phyloP scores from a whole-genome alignment of 2,888 invertebrate species.

The Cryptocephalus moraei region DNA sequence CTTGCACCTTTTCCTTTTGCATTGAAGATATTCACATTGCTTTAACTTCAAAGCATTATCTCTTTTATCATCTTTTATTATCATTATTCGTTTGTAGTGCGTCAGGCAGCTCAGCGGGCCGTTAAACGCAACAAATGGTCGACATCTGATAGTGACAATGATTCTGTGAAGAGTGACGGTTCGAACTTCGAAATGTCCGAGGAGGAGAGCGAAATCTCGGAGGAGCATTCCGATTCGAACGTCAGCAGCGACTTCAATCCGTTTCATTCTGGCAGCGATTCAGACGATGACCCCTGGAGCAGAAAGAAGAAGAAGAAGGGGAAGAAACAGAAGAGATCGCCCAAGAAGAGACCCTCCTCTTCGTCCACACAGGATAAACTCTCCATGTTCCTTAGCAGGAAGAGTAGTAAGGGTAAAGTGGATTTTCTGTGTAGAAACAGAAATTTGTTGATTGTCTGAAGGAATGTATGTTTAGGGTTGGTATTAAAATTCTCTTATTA shows the following conservation, averaged over 20 bases:
- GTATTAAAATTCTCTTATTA: too few species aligned
- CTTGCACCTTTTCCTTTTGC: too few species aligned
- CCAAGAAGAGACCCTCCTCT: constrained; percentile 25
- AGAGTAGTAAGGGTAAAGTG: constrained; percentile 30
- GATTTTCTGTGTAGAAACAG: too few species aligned
- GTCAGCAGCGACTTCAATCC: constrained; percentile 84
- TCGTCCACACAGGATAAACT: constrained; percentile 66
- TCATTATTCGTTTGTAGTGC: constrained; percentile 30
- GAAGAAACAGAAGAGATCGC: constrained; percentile 31
- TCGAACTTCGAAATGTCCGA: constrained; percentile 47
- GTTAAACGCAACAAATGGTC: constrained; percentile 52
- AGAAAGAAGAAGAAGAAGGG: constrained; percentile 33
- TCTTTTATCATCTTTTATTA: background rate
- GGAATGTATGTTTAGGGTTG: too few species aligned
- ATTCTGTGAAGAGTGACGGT: constrained; percentile 43
- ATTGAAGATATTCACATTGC: too few species aligned
- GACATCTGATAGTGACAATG: constrained; percentile 54
- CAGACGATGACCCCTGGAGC: constrained; percentile 58
- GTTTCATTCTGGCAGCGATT: constrained; percentile 72
- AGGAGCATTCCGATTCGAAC: constrained; percentile 47
- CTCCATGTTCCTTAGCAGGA: constrained; percentile 52
- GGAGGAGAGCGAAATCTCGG: constrained; percentile 42
- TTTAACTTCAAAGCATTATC: too few species aligned
- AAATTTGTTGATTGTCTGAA: too few species aligned
- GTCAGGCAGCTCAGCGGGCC: constrained; percentile 49